Base-by-base conservation (phyloP, 2,888 invertebrate genomes). In the Eristalis tenax region DNA sequence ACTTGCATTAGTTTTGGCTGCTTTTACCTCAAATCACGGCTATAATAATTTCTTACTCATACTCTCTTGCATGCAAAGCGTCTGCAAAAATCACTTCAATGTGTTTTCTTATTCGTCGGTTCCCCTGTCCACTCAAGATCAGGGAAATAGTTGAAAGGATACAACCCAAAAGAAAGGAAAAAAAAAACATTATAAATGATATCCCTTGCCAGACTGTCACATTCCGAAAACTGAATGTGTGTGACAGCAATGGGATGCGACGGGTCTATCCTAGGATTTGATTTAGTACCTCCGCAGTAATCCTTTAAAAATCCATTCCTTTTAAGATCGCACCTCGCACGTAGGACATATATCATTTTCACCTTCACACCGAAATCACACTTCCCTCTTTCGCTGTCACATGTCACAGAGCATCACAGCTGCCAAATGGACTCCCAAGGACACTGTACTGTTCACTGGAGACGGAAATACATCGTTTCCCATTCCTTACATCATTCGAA, bases 401-500 rank as follows among this genome's bases (percentile, higher is more conserved):
- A 43, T 43, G 43, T 15, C 43, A 43, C 43, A 43, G 43, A 15
- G n/a, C n/a, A n/a, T 15, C 43, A 43, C 43, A n/a, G n/a, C 15
- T 43, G 43, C n/a, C 43, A n/a, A 10, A 63, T 32, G 59, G 28
- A 63, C 57, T 22, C 66, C 18, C 35, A 13, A 15, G 40, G 59
- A 40, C 40, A 65, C 43, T 6, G 43, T n/a, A 6, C 43, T n/a
- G 43, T 43, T 43, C 43, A 43, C n/a, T n/a, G 38, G 28, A 70
- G 23, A 70, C 43, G 22, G 40, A 32, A 56, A 66, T 40, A 73
- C 68, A 69, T 32, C 56, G 56, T 43, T 50, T 56, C 15, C 32
- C 22, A 69, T 18, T 56, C 38, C 63, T 40, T 40, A 40, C 75
- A 71, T 43, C 59, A 40, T 71, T 75, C 50, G 40, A 59, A 70